Evolutionary conservation across 2,113 vertebrate genomes (phyloP).

Genomic region (Melanocharis versteri): DNA sequence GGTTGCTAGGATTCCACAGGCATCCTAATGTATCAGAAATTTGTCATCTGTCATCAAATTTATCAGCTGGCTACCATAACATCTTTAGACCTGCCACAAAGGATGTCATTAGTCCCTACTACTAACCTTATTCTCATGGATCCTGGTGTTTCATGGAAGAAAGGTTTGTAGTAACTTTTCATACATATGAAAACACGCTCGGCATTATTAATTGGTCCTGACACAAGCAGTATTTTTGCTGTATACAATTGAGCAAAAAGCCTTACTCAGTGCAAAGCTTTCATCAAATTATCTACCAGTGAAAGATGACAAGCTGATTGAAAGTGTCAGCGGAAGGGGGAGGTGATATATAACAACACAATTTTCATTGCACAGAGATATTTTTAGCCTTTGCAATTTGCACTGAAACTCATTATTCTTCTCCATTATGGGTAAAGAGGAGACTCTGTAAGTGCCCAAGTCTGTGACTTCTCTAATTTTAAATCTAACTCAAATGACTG

Average conservation of each 20-base stretch:
- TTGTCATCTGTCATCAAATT: neutral
- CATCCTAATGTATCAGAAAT: neutral
- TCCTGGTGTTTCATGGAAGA: neutral
- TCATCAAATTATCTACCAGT: conserved; percentile 69
- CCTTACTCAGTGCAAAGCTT: conserved; percentile 26
- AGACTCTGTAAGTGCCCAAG: conserved; percentile 27
- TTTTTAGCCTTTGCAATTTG: conserved; percentile 57
- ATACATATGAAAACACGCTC: neutral
- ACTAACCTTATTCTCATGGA: neutral
- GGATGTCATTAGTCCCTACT: neutral
- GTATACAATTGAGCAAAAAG: neutral
- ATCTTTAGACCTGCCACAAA: neutral
- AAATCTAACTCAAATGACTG: conserved; percentile 24
- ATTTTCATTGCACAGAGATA: conserved; percentile 65
- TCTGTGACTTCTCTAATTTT: conserved; percentile 56
- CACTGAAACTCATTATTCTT: conserved; percentile 45
- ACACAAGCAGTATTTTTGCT: conserved; percentile 1
- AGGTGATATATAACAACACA: conserved; percentile 68
- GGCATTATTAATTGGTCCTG: conserved; percentile 15
- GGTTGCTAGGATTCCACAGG: neutral
- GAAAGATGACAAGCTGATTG: conserved; percentile 76
- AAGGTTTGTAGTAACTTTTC: neutral
- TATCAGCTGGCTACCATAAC: neutral
- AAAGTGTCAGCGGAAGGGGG: conserved; percentile 66
- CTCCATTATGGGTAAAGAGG: conserved; percentile 20